A percentile compares a stretch with the other conserved stretches of the same genome.
phyloP scores from a whole-genome alignment of 2,797 vertebrate species.

The Pitangus sulphuratus region DNA sequence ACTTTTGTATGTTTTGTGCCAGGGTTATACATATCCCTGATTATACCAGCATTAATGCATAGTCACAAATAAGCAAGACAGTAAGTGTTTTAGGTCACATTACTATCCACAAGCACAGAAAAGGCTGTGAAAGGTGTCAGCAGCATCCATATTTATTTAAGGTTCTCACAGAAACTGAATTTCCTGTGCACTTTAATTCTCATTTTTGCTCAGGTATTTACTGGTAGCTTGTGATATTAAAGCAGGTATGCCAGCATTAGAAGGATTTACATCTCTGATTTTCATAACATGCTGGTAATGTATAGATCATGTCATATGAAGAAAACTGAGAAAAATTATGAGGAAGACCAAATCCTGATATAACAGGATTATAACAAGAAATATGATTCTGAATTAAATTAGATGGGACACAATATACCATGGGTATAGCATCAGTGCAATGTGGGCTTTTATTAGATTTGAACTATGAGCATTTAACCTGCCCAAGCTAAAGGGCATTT shows the following conservation, averaged over 20 bases:
- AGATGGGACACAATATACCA: neutral
- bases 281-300: neutral
- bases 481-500: neutral
- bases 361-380: neutral
- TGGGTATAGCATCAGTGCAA: neutral
- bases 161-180: neutral
- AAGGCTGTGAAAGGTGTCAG: neutral
- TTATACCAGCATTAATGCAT: neutral
- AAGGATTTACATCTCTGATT: neutral
- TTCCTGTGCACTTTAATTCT: neutral
- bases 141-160: neutral
- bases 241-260: neutral
- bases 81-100: neutral
- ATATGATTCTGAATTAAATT: neutral
- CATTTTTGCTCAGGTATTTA: neutral
- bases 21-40: neutral
- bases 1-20: neutral
- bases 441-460: neutral
- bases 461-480: neutral
- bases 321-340: neutral
- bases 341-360: neutral
- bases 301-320: neutral
- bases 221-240: neutral
- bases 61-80: neutral
- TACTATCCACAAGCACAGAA: neutral